These are phyloP conservation scores for Parasteatoda lunata DNA, from an alignment of 2,888 invertebrate species.

Conservation along the genomic window DNA sequence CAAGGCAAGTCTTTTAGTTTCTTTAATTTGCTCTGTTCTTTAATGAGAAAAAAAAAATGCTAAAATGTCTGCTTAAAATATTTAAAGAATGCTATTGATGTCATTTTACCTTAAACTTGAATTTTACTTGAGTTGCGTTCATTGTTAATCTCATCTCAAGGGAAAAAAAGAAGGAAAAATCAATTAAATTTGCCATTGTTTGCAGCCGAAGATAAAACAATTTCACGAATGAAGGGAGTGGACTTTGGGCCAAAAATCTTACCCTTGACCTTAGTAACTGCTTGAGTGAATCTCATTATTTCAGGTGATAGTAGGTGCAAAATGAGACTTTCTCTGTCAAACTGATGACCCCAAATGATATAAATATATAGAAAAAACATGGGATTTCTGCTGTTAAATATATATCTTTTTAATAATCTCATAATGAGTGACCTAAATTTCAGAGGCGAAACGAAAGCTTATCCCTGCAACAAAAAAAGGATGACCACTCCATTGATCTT, in stretches of 20 bases:
- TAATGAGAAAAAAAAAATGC: too few species aligned
- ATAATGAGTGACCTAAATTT: not conserved
- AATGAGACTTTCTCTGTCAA: not conserved
- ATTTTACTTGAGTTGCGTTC: too few species aligned
- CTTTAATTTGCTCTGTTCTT: too few species aligned
- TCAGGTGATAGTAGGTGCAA: not conserved
- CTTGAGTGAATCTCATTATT: not conserved
- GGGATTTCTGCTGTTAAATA: not conserved
- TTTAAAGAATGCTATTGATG: too few species aligned
- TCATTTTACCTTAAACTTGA: too few species aligned
- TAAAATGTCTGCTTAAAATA: too few species aligned
- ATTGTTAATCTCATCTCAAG: too few species aligned
- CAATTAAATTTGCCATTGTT: too few species aligned
- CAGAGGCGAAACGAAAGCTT: not conserved
- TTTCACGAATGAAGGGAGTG: too few species aligned
- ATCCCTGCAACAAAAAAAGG: not conserved
- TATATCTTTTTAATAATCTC: not conserved
- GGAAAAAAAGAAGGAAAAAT: too few species aligned
- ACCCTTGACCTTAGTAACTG: not conserved
- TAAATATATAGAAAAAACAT: not conserved
- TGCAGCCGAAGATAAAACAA: too few species aligned
- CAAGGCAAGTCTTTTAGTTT: too few species aligned
- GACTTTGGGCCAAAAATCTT: not conserved
- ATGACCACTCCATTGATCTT: not conserved
- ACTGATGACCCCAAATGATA: not conserved